Percentiles rank a stretch among this genome's conserved stretches.
Conservation (phyloP, 2,888 invertebrate species). For the Agapetus fuscipes region DNA sequence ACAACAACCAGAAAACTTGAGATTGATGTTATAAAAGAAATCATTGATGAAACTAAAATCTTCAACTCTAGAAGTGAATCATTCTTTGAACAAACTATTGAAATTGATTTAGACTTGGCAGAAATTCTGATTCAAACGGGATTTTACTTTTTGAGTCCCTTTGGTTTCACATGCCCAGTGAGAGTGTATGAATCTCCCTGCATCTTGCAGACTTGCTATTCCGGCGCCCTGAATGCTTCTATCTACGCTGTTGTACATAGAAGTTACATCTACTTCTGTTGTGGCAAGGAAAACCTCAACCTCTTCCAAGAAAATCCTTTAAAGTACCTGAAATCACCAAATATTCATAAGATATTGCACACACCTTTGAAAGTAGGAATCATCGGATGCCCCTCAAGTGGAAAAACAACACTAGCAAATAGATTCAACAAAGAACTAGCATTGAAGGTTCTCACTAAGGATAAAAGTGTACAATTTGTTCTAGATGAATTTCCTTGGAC, state of each 20-base stretch:
- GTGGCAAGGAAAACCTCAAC: conserved; percentile 35
- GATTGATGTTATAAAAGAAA: conserved; percentile 28
- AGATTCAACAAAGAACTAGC: conserved; percentile 45
- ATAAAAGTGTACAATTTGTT: conserved; percentile 42
- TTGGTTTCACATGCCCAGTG: conserved; percentile 56
- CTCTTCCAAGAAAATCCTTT: conserved; percentile 48
- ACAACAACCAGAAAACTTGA: conserved; percentile 31
- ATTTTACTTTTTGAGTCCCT: conserved; percentile 52
- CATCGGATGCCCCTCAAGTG: conserved; percentile 54
- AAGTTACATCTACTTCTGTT: conserved; percentile 49
- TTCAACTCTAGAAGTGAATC: conserved; percentile 40
- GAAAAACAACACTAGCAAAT: conserved; percentile 47
- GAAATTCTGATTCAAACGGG: conserved; percentile 48
- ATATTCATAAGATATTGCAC: conserved; percentile 35
- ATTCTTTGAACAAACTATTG: conserved; percentile 47
- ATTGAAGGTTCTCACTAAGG: conserved; percentile 44
- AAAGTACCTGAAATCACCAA: conserved; percentile 39
- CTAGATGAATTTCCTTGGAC: conserved; percentile 43
- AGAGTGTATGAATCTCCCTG: conserved; percentile 41
- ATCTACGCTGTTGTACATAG: conserved; percentile 49
- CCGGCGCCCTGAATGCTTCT: conserved; percentile 32
- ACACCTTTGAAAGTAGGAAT: conserved; percentile 46
- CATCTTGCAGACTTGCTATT: conserved; percentile 41
- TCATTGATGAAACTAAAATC: conserved; percentile 28
- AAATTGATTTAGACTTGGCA: conserved; percentile 43